phyloP scores from a whole-genome alignment of 2,888 invertebrate genomes.

The Hecatera dysodea region DNA sequence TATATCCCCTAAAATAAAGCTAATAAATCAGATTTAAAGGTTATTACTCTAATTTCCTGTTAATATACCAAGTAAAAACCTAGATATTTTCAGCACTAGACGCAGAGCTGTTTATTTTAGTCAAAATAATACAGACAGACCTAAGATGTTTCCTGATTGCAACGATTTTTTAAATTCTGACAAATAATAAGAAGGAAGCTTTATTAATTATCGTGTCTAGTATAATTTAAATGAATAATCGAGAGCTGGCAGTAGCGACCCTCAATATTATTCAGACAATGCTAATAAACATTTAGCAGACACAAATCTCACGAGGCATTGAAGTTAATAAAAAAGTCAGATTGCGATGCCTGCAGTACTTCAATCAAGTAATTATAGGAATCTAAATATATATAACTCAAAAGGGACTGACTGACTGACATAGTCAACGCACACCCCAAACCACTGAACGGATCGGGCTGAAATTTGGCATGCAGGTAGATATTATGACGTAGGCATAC shows the following conservation, averaged over 20 bases:
- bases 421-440: too few relatives aligned
- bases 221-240: slow-evolving; percentile 21
- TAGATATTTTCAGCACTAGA: neutral
- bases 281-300: slow-evolving; percentile 10
- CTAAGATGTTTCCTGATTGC: slow-evolving; percentile 17
- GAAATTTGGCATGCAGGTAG: too few relatives aligned
- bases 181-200: slow-evolving; percentile 17
- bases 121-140: slow-evolving; percentile 11
- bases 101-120: neutral
- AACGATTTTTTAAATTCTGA: neutral
- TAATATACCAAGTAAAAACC: neutral
- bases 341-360: neutral
- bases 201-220: slow-evolving; percentile 6
- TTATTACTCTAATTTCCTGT: neutral
- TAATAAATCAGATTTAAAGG: neutral
- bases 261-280: slow-evolving; percentile 9
- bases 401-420: too few relatives aligned
- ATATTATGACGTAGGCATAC: too few relatives aligned
- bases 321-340: neutral
- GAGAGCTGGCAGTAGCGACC: slow-evolving; percentile 7
- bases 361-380: neutral
- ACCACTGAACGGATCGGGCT: too few relatives aligned
- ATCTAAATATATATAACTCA: too few relatives aligned
- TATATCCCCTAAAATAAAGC: too few relatives aligned
- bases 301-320: neutral